phyloP scores from a whole-genome alignment of 2,797 vertebrate genomes.

The Lateolabrax maculatus region DNA sequence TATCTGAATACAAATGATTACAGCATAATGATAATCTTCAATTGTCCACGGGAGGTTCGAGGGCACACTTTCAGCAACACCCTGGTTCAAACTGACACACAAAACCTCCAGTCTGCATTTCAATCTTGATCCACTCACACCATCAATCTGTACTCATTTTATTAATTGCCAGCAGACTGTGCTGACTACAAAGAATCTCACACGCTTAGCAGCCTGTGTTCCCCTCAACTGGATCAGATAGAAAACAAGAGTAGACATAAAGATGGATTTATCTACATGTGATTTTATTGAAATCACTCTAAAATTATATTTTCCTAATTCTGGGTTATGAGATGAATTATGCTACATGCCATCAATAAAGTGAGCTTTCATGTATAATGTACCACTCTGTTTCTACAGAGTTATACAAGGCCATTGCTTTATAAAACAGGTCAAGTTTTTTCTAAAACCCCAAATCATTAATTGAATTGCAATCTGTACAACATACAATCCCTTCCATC shows the following conservation, averaged over 20 bases:
- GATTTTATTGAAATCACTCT: background rate
- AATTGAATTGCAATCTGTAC: background rate
- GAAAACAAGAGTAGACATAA: background rate
- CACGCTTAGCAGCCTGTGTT: slow-evolving; percentile 27
- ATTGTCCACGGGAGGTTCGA: background rate
- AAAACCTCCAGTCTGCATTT: background rate
- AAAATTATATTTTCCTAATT: background rate
- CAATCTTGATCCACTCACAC: background rate
- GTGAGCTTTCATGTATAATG: background rate
- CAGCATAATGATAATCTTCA: background rate
- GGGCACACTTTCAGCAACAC: background rate
- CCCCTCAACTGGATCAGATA: background rate
- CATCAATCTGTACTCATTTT: slow-evolving; percentile 16
- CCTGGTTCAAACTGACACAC: background rate
- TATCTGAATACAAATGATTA: slow-evolving; percentile 4
- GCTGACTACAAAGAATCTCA: slow-evolving; percentile 23
- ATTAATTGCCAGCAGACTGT: slow-evolving; percentile 11
- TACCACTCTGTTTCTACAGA: background rate
- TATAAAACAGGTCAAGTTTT: no score
- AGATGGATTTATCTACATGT: background rate
- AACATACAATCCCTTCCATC: background rate
- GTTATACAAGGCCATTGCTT: no score
- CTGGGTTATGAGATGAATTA: background rate
- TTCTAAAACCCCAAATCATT: background rate
- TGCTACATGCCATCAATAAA: background rate